Conservation (phyloP, 2,113 vertebrate species). For the Tupaia tana region DNA sequence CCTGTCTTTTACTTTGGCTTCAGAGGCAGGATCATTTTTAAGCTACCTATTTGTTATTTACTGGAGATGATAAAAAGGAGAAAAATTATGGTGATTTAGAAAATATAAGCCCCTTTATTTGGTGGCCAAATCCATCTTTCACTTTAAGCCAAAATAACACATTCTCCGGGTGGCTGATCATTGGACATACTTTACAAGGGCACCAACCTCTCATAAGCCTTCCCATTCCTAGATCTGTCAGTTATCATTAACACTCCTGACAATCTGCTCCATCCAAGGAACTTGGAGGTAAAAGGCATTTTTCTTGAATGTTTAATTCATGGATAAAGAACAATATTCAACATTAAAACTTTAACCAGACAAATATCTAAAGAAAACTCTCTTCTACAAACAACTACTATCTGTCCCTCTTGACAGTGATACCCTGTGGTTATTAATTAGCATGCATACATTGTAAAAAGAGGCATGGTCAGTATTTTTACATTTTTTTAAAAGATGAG, state of each 20-base stretch:
- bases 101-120: slow-evolving; percentile 57
- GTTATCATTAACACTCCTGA: background rate
- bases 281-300: slow-evolving; percentile 3
- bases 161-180: background rate
- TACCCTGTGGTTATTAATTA: background rate
- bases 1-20: background rate
- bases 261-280: background rate
- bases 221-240: background rate
- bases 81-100: slow-evolving; percentile 53
- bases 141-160: slow-evolving; percentile 31
- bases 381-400: background rate
- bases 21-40: slow-evolving; percentile 15
- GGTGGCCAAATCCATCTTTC: background rate
- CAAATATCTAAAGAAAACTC: background rate
- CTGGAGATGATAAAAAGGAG: slow-evolving; percentile 22
- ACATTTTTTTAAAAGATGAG: background rate
- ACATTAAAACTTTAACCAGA: slow-evolving; percentile 37
- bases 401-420: background rate
- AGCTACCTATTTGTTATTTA: slow-evolving; percentile 39
- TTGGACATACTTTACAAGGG: background rate
- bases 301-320: slow-evolving; percentile 18
- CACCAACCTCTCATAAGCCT: background rate
- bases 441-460: background rate
- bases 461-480: background rate
- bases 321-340: background rate